phyloP scores from a whole-genome alignment of 2,113 vertebrate species.

The Gulo gulo region DNA sequence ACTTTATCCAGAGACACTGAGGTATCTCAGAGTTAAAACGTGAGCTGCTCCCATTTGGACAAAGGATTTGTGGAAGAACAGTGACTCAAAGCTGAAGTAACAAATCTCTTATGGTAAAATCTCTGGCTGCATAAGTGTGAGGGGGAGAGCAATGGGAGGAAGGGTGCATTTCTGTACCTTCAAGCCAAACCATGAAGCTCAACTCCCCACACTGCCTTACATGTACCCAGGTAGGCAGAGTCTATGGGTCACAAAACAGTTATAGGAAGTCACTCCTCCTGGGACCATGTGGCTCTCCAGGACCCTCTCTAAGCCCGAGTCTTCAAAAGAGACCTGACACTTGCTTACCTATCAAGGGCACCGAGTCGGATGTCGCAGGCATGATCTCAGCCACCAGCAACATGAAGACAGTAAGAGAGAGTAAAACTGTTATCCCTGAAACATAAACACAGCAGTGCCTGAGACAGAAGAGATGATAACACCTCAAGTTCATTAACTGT shows the following conservation, averaged over 20 bases:
- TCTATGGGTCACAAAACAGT: not conserved
- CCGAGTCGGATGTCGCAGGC: constrained; percentile 96
- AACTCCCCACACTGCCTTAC: not conserved
- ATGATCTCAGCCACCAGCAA: constrained; percentile 96
- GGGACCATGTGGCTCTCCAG: fast-evolving
- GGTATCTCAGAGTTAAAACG: not conserved
- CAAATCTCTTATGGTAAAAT: not conserved
- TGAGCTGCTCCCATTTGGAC: not conserved
- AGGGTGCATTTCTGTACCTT: not conserved
- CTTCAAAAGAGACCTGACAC: fast-evolving
- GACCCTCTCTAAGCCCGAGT: fast-evolving
- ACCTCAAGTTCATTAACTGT: fast-evolving
- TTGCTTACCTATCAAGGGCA: constrained; percentile 94
- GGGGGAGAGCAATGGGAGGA: not conserved
- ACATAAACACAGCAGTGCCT: constrained; percentile 16
- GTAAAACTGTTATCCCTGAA: constrained; percentile 95
- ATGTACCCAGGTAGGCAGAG: not conserved
- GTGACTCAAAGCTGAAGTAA: not conserved
- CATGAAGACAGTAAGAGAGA: constrained; percentile 97
- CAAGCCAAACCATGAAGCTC: not conserved
- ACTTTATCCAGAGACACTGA: not conserved
- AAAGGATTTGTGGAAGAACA: not conserved
- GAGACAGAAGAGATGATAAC: fast-evolving
- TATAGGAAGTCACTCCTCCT: not conserved
- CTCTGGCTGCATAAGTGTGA: not conserved